phyloP scores from a whole-genome alignment of 2,113 vertebrate genomes.

The Paralichthys olivaceus region DNA sequence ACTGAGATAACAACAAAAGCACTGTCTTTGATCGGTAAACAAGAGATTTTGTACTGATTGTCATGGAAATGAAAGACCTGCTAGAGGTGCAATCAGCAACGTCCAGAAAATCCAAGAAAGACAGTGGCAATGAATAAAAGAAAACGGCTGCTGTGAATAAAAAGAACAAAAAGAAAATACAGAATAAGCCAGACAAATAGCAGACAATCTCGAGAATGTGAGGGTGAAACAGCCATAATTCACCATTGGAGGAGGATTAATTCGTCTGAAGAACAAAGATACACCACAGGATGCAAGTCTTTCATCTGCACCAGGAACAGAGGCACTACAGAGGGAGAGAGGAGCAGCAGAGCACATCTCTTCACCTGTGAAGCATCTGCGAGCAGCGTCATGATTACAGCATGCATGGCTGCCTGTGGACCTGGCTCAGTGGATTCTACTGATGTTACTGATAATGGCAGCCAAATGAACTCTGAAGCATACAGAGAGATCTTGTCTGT shows the following conservation, averaged over 20 bases:
- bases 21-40: background rate
- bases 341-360: background rate
- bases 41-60: background rate
- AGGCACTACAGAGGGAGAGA: slow-evolving; percentile 4
- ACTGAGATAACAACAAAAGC: background rate
- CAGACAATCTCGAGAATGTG: slow-evolving; percentile 6
- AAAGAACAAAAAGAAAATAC: background rate
- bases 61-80: slow-evolving; percentile 20
- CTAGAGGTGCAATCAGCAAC: slow-evolving; percentile 22
- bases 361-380: slow-evolving; percentile 54
- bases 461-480: slow-evolving; percentile 67
- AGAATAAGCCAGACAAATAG: background rate
- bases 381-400: slow-evolving; percentile 30
- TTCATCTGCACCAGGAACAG: slow-evolving; percentile 6
- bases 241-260: background rate
- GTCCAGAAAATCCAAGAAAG: slow-evolving; percentile 18
- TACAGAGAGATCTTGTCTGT: slow-evolving; percentile 61
- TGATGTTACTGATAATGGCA: slow-evolving; percentile 69
- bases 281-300: background rate
- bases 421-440: slow-evolving; percentile 51
- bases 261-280: background rate
- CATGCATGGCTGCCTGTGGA: slow-evolving; percentile 59
- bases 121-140: slow-evolving; percentile 10
- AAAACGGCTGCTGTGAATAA: slow-evolving; percentile 10
- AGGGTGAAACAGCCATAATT: slow-evolving; percentile 8